These are phyloP conservation scores for Cryptocephalus moraei DNA, from an alignment of 2,888 invertebrate species.

Conservation along the genomic window DNA sequence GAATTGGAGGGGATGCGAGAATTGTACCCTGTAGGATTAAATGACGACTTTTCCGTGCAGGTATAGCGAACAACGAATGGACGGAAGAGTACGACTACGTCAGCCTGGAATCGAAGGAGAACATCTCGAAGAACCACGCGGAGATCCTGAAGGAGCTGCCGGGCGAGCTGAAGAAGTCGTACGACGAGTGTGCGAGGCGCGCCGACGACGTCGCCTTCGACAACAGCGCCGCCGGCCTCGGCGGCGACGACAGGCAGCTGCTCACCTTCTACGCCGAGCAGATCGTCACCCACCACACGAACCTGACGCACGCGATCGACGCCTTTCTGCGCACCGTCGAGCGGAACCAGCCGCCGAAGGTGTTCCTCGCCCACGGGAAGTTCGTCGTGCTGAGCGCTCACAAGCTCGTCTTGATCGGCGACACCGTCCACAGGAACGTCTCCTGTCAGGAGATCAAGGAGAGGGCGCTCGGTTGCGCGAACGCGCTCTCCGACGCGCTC, in stretches of 20 bases:
- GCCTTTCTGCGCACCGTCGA: slow-evolving; percentile 86
- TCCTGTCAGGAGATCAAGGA: slow-evolving; percentile 62
- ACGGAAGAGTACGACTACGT: slow-evolving; percentile 89
- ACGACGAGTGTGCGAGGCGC: slow-evolving; percentile 64
- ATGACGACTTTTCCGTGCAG: too few species aligned
- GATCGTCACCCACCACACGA: slow-evolving; percentile 72
- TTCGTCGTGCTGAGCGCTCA: slow-evolving; percentile 91
- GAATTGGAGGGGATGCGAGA: too few species aligned
- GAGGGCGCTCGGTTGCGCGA: slow-evolving; percentile 64
- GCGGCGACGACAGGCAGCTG: slow-evolving; percentile 73
- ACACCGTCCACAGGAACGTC: slow-evolving; percentile 82
- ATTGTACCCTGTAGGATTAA: too few species aligned
- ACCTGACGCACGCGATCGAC: slow-evolving; percentile 81
- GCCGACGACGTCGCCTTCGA: slow-evolving; percentile 55
- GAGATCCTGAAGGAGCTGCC: slow-evolving; percentile 65
- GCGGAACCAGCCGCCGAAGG: slow-evolving; percentile 87
- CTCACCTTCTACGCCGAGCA: slow-evolving; percentile 82
- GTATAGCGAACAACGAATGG: slow-evolving; percentile 46
- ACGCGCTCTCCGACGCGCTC: slow-evolving; percentile 70
- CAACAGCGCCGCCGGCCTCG: slow-evolving; percentile 40
- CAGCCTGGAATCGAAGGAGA: slow-evolving; percentile 66
- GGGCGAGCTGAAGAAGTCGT: slow-evolving; percentile 59
- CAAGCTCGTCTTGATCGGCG: slow-evolving; percentile 87
- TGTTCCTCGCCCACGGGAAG: slow-evolving; percentile 87
- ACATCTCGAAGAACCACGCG: slow-evolving; percentile 59